phyloP scores from a whole-genome alignment of 2,113 vertebrate genomes.

The Genyomyrus donnyi region DNA sequence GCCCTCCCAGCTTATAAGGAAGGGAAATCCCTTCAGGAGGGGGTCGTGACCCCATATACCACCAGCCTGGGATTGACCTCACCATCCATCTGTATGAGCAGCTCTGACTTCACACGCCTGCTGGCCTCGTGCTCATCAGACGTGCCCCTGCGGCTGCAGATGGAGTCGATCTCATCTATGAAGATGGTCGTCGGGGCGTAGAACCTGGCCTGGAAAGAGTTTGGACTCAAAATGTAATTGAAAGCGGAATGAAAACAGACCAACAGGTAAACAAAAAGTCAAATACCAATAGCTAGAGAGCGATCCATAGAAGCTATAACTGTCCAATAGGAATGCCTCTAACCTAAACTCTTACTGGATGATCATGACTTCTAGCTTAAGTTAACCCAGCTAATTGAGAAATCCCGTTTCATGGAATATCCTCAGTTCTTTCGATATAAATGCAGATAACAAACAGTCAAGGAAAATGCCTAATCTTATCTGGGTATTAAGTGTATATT shows the following conservation, averaged over 20 bases:
- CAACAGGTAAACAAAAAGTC: neutral
- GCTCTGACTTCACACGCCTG: conserved; percentile 88
- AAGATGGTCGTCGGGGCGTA: conserved; percentile 97
- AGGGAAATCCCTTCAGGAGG: neutral
- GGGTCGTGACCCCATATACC: neutral
- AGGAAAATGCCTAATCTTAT: neutral
- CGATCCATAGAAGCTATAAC: neutral
- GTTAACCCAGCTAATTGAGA: neutral
- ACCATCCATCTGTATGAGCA: conserved; percentile 98
- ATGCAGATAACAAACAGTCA: neutral
- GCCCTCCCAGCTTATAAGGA: neutral
- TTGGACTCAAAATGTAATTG: neutral
- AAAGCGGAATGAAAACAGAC: neutral
- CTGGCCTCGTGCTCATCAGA: conserved; percentile 96
- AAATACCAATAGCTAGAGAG: neutral
- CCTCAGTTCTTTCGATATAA: neutral
- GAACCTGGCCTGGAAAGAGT: conserved; percentile 75
- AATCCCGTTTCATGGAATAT: neutral
- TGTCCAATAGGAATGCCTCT: neutral
- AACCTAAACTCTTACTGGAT: neutral
- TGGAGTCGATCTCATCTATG: conserved; percentile 96
- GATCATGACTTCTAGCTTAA: neutral
- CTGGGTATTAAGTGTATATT: neutral
- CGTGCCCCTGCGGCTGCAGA: conserved; percentile 89
- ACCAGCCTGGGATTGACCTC: conserved; percentile 25